Base-by-base conservation (phyloP, 1,140 invertebrate species). In the Caerostris darwini region DNA sequence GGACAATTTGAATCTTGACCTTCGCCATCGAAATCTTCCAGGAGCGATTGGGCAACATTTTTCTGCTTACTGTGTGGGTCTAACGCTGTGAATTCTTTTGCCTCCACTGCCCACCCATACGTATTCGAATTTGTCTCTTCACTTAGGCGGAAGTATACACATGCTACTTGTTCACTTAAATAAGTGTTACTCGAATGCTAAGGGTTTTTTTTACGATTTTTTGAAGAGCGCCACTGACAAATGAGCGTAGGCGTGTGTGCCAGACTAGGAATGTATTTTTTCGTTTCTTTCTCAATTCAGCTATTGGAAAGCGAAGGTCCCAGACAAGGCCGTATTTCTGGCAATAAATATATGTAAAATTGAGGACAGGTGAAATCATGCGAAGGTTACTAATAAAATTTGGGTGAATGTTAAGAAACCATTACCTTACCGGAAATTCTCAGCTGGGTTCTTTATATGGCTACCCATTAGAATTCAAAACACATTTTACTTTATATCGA, bases 111-210 rank as follows among this genome's bases (percentile, higher is more conserved):
- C 69, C 69, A 71, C 69, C 3, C 50, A 34, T 71, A 34, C 69
- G 17, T 10, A 8, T 71, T 34, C 69, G 69, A 71, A 34, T 71
- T 71, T 71, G 69, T 71, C 69, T 19, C 69, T 34, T 10, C 69
- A 71, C 50, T 71, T 71, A 71, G 69, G 69, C 69, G 69, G 69
- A 71, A 71, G 69, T 71, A 71, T 71, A 34, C 34, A 34, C 2
- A 71, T 50, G 69, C 69, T 71, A 71, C 69, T 34, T 71, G 69
- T 71, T 71, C 69, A 4, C 69, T 71, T 71, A 71, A 58, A 85
- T 85, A 85, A 85, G 82, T 85, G 82, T 85, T 85, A 85, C 82
- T n/a, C 57, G 82, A 17, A 17, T 85, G 82, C 34, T 34, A 19
- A 85, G 57, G 54, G 54, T 85, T 57, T 85, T 34, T 85, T 85